Evolutionary conservation across 2,888 invertebrate species (phyloP), one percentile per base, ranked within the genome.

Genomic region (Tromatobia lineatoria): DNA sequence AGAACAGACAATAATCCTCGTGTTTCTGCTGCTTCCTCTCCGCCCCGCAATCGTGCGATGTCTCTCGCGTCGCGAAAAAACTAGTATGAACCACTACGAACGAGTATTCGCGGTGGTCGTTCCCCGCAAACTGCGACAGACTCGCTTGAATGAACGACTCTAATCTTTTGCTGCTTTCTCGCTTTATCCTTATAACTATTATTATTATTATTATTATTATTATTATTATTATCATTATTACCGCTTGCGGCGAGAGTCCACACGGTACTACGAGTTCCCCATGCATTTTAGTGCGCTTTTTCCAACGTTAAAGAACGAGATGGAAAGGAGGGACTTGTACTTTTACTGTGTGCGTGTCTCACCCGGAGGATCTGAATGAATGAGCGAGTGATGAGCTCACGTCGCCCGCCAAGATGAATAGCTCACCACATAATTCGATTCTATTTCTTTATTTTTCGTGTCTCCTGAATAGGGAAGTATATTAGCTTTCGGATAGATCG

Each of bases 1-100:
- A 85, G 85, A 85, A 85, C 64, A 85, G 75, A 79, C 79, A 79
- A 79, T 76, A 82, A 82, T 79, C 78, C 64, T 54, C 54, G 18
- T 38, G 45, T 29, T 66, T 45, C 54, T 52, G 38, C 45, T 29
- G 23, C 23, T 38, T 71, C 34, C 59, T 57, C 23, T 25, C 34
- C n/a, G 29, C 7, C 59, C 2, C 3, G 13, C 11, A 57, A 10
- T 54, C 54, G 57, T 57, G 45, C 50, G 61, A 20, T 29, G 70
- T 71, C 38, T 57, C 54, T 61, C 34, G 59, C 34, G 34, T 61
- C 59, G 59, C 29, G 59, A 66, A 85, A 85, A 82, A 82, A 85
- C 82, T 76, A 76, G 75, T 79, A 61, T 34, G 34, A n/a, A 61
- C 29, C 34, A 61, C 59, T 29, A 80, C 23, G 71, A 23, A 38